Base-by-base conservation (phyloP, 2,888 invertebrate genomes). In the Drosophila paramelanica region DNA sequence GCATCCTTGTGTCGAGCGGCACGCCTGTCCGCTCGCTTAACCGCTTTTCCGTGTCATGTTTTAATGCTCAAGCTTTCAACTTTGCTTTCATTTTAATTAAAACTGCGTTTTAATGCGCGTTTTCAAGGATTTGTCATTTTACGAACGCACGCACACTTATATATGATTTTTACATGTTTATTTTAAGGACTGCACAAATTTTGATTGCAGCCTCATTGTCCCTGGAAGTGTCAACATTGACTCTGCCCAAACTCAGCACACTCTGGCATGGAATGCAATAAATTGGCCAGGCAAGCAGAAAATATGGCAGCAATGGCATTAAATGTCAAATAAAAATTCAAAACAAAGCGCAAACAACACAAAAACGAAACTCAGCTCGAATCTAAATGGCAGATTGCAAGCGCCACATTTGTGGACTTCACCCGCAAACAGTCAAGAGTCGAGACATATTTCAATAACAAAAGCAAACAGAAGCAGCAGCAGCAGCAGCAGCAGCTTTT, bases 321-420 rank as follows among this genome's bases (percentile, higher is more conserved):
- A 88, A 88, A 88, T 87, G 89, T 88, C 89, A 87, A 78, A 83
- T 83, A 84, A 87, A 88, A 86, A 83, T 73, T 69, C 84, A 86
- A 81, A 81, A 79, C 82, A 87, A 85, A 14, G 10, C 25, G 25
- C 8, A 31, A 39, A 49, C 38, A 42, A 31, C 14, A 31, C 14
- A 5, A 33, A 20, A 55, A 42, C 56, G 25, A 59, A 49, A 27
- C 50, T 42, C 49, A 64, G 73, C 62, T 43, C 51, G 61, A 60
- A 62, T 64, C 67, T 68, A 65, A 86, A 80, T 80, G 88, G 52
- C 81, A 77, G 71, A 73, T 58, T 67, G 61, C 47, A 61, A 25
- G 47, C 31, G 14, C 58, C 58, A 38, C 31, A 47, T 56, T 31
- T 58, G 25, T 17, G 6, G 14, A 50, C 36, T 25, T 4, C 52